Percentiles rank a stretch among this genome's conserved stretches.
Evolutionary conservation across 2,113 vertebrate species (phyloP).

Genomic region (Lepus americanus): DNA sequence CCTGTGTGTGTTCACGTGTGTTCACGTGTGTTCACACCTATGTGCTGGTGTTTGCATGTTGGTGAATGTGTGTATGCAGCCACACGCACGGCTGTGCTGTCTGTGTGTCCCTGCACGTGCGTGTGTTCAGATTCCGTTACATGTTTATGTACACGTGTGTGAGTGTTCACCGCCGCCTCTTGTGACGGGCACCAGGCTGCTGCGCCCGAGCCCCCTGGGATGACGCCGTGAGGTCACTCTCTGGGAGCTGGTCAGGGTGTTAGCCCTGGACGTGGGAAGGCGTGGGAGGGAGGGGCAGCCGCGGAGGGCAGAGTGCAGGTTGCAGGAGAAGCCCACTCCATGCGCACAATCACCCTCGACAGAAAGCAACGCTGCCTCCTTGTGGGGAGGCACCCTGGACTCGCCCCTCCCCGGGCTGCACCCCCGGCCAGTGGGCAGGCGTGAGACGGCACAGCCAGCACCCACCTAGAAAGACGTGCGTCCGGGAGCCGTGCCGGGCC

Average conservation of each 20-base stretch:
- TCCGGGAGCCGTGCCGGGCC: background rate
- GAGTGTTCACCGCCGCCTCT: no score
- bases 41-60: background rate
- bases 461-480: background rate
- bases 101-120: background rate
- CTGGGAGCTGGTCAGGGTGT: no score
- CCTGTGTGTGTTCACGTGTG: background rate
- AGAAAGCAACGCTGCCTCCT: background rate
- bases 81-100: background rate
- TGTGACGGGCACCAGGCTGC: no score
- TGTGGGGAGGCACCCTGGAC: no score
- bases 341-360: background rate
- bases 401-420: slow-evolving; percentile 68
- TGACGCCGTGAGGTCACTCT: no score
- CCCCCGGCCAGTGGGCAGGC: no score
- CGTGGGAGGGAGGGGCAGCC: background rate
- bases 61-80: background rate
- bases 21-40: background rate
- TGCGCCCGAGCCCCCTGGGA: background rate
- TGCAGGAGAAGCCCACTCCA: background rate
- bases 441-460: rapidly evolving
- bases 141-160: background rate
- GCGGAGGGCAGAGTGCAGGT: slow-evolving; percentile 81
- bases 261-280: no score
- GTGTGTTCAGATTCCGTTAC: background rate